Evolutionary conservation across 1,140 invertebrate genomes (phyloP).

Genomic region (Drosophila albomicans): DNA sequence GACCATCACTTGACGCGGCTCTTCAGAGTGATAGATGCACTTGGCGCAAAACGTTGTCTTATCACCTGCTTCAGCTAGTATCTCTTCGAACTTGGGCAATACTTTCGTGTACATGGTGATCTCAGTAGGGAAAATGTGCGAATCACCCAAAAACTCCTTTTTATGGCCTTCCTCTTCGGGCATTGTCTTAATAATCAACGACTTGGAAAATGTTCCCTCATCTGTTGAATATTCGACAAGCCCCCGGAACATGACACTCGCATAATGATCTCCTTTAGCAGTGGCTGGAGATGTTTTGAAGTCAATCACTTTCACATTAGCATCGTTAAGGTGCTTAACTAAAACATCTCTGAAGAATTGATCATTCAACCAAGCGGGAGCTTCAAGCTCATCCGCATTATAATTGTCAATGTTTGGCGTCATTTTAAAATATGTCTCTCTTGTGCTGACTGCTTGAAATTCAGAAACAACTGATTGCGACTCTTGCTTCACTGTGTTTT

Average conservation of each 20-base stretch:
- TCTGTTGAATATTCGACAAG: conserved; percentile 11
- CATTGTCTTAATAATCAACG: conserved; percentile 29
- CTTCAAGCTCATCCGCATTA: conserved; percentile 26
- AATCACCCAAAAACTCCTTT: conserved; percentile 48
- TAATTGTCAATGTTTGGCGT: conserved; percentile 3
- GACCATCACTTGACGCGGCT: conserved; percentile 18
- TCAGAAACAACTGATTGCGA: neutral
- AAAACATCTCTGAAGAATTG: conserved; percentile 58
- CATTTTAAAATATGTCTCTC: neutral
- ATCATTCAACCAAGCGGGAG: conserved; percentile 59
- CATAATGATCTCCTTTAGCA: conserved; percentile 76
- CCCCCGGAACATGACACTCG: conserved; percentile 69
- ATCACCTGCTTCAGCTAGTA: conserved; percentile 33
- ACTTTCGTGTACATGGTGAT: conserved; percentile 56
- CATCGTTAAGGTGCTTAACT: conserved; percentile 21
- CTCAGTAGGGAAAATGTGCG: conserved; percentile 61
- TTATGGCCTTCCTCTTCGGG: conserved; percentile 61
- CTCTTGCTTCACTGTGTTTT: neutral
- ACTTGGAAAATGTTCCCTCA: conserved; percentile 9
- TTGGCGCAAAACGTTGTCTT: conserved; percentile 3
- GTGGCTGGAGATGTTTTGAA: conserved; percentile 53
- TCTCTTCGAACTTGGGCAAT: conserved; percentile 60
- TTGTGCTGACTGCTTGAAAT: neutral
- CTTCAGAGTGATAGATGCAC: conserved; percentile 11
- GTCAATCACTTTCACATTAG: conserved; percentile 34